A percentile compares a stretch with the other conserved stretches of the same genome.
phyloP scores from a whole-genome alignment of 1,140 invertebrate genomes.

The Lepidurus packardi region DNA sequence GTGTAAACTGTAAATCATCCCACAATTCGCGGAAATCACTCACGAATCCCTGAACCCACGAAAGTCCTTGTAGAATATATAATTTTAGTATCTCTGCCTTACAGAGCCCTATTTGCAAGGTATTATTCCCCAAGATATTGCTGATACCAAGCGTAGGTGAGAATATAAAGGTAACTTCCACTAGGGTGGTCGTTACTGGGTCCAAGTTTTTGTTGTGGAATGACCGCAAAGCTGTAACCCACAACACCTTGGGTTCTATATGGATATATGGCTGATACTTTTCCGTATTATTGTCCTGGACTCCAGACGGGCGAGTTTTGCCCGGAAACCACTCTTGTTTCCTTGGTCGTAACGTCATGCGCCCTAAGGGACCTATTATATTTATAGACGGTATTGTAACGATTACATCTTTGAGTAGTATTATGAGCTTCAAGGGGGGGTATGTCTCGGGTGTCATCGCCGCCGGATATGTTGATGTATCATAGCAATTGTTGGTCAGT shows the following conservation, averaged over 20 bases:
- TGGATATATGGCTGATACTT: not conserved
- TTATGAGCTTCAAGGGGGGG: not conserved
- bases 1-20: not conserved
- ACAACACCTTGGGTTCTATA: not conserved
- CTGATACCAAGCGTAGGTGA: not conserved
- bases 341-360: constrained; percentile 2
- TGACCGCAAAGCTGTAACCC: constrained; percentile 8
- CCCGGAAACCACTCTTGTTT: not conserved
- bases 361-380: not conserved
- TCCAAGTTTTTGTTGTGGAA: not conserved
- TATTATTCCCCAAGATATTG: too few relatives aligned
- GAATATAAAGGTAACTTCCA: not conserved
- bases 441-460: not conserved
- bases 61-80: too few relatives aligned
- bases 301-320: not conserved
- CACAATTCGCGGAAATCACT: too few relatives aligned
- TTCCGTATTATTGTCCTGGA: constrained; percentile 1
- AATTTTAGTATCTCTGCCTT: too few relatives aligned
- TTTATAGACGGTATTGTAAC: constrained; percentile 8
- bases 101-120: too few relatives aligned
- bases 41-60: too few relatives aligned
- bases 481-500: constrained; percentile 11
- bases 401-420: not conserved
- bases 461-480: constrained; percentile 1
- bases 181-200: not conserved